Conservation (phyloP, 2,113 vertebrate genomes). For the Dicrurus megarhynchus region DNA sequence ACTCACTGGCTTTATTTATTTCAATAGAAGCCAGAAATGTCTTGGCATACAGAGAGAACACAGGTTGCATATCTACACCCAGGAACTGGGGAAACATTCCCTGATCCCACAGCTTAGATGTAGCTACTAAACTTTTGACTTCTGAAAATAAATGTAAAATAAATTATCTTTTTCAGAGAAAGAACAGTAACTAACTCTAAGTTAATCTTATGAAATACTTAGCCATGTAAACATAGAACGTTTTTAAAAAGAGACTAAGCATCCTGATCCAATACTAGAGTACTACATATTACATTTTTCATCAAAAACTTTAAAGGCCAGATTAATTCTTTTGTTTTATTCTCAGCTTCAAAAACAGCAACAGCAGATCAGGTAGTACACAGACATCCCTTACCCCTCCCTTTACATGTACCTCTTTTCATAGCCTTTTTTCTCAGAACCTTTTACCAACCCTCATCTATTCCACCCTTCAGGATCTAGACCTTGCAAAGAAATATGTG, state of each 20-base stretch:
- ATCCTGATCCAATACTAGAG: slow-evolving; percentile 29
- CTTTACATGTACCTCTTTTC: neutral
- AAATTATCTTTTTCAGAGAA: slow-evolving; percentile 43
- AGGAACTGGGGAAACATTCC: slow-evolving; percentile 1
- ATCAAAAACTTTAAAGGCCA: neutral
- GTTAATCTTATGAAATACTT: slow-evolving; percentile 13
- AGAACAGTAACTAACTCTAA: slow-evolving; percentile 57
- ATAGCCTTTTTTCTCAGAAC: neutral
- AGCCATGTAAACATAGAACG: slow-evolving; percentile 56
- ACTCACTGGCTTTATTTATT: neutral
- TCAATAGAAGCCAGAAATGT: neutral
- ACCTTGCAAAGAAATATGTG: neutral
- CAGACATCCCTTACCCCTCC: neutral
- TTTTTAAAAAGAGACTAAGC: slow-evolving; percentile 15
- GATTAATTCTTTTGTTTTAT: slow-evolving; percentile 3
- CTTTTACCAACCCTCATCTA: neutral
- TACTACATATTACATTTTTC: neutral
- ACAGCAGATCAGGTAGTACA: neutral
- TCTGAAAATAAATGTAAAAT: slow-evolving; percentile 50
- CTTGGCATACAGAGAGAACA: neutral
- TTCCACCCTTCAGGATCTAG: neutral
- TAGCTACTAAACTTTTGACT: slow-evolving; percentile 36
- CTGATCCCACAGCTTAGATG: slow-evolving; percentile 26
- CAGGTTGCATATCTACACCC: neutral
- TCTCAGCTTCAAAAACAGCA: neutral